Evolutionary conservation across 2,888 invertebrate genomes (phyloP).

Genomic region (Parnassius glacialis): DNA sequence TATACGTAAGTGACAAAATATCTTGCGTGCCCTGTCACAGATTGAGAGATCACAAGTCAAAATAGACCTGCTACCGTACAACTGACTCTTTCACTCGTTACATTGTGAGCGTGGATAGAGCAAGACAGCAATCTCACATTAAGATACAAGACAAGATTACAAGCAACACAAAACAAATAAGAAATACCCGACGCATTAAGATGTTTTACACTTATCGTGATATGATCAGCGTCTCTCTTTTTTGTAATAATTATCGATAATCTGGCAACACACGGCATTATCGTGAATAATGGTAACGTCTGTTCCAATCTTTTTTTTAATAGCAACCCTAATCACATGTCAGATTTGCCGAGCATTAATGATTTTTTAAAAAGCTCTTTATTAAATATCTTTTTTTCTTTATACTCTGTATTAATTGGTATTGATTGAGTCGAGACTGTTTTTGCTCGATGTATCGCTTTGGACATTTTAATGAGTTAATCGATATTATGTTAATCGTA

Average conservation of each 20-base stretch:
- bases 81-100: constrained; percentile 46
- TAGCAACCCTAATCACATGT: constrained; percentile 79
- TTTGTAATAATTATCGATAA: constrained; percentile 79
- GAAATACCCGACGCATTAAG: constrained; percentile 75
- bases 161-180: constrained; percentile 70
- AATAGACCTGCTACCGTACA: constrained; percentile 44
- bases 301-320: constrained; percentile 60
- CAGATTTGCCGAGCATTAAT: constrained; percentile 73
- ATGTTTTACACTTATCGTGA: constrained; percentile 71
- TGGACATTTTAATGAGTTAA: constrained; percentile 47
- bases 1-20: constrained; percentile 63
- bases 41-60: constrained; percentile 70
- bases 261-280: constrained; percentile 75
- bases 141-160: constrained; percentile 60
- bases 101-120: constrained; percentile 31
- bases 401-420: constrained; percentile 42
- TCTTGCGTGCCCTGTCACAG: constrained; percentile 45
- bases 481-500: constrained; percentile 45
- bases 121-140: constrained; percentile 57
- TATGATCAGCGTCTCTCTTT: constrained; percentile 65
- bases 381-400: constrained; percentile 26
- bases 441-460: constrained; percentile 31
- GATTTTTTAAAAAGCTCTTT: constrained; percentile 39
- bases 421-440: constrained; percentile 45
- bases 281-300: constrained; percentile 63